Evolutionary conservation across 2,888 invertebrate genomes (phyloP).

Genomic region (Caenorhabditis virilis): DNA sequence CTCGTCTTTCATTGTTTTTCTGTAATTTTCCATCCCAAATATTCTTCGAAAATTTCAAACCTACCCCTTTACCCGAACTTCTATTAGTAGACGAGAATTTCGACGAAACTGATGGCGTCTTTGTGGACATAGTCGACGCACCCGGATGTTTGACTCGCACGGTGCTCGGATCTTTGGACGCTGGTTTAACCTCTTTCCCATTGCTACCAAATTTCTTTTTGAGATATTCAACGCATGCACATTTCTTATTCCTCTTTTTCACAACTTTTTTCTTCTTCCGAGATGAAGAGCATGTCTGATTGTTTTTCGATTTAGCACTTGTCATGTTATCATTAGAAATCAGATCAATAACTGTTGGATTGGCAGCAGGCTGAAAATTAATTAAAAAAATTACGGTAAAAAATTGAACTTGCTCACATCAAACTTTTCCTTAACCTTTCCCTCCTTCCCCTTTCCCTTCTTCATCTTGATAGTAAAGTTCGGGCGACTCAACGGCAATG

Average conservation of each 20-base stretch:
- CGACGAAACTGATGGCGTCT: not conserved
- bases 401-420: slow-evolving; percentile 3
- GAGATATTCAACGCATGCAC: slow-evolving; percentile 27
- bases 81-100: not conserved
- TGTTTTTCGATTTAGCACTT: slow-evolving; percentile 13
- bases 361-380: slow-evolving; percentile 17
- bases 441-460: slow-evolving; percentile 15
- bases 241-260: slow-evolving; percentile 6
- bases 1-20: not conserved
- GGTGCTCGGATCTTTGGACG: slow-evolving; percentile 16
- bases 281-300: not conserved
- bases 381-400: not conserved
- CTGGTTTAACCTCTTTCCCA: slow-evolving; percentile 1
- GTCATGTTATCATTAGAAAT: too few relatives aligned
- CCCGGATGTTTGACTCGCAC: slow-evolving; percentile 7
- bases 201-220: slow-evolving; percentile 18
- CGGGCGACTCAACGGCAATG: slow-evolving; percentile 30
- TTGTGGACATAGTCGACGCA: not conserved
- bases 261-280: slow-evolving; percentile 9
- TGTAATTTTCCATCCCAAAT: not conserved
- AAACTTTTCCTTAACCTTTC: slow-evolving; percentile 19
- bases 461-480: slow-evolving; percentile 29
- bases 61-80: not conserved
- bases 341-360: slow-evolving; percentile 28
- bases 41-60: not conserved